phyloP scores from a whole-genome alignment of 1,140 invertebrate species.

The Hycleus phaleratus region DNA sequence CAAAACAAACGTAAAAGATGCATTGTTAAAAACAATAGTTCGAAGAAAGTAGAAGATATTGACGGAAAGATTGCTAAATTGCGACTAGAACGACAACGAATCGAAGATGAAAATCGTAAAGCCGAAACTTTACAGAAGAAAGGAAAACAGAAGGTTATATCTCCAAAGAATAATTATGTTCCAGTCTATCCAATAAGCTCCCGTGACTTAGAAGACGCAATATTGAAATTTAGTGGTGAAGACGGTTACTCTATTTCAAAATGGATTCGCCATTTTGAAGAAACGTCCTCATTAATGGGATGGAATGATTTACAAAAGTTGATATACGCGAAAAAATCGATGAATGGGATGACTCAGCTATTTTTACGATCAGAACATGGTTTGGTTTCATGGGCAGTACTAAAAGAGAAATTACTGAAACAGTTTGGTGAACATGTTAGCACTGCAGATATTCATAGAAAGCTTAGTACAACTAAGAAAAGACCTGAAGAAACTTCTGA shows the following conservation, averaged over 20 bases:
- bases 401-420: not conserved
- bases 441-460: not conserved
- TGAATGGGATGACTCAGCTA: not conserved
- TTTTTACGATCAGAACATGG: not conserved
- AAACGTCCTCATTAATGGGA: not conserved
- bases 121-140: too few relatives aligned
- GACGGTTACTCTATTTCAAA: not conserved
- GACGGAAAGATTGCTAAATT: too few relatives aligned
- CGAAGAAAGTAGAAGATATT: too few relatives aligned
- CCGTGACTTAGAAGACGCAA: not conserved
- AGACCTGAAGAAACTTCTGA: not conserved
- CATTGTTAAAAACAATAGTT: too few relatives aligned
- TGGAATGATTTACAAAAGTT: not conserved
- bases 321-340: not conserved
- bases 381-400: not conserved
- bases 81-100: too few relatives aligned
- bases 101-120: too few relatives aligned
- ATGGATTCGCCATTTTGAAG: not conserved
- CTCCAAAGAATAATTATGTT: too few relatives aligned
- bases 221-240: not conserved
- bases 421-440: not conserved
- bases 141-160: too few relatives aligned
- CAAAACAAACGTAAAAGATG: too few relatives aligned
- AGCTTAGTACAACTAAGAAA: not conserved
- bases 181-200: too few relatives aligned